Base-by-base conservation (phyloP, 2,888 invertebrate species). In the Temnothorax ravouxi region DNA sequence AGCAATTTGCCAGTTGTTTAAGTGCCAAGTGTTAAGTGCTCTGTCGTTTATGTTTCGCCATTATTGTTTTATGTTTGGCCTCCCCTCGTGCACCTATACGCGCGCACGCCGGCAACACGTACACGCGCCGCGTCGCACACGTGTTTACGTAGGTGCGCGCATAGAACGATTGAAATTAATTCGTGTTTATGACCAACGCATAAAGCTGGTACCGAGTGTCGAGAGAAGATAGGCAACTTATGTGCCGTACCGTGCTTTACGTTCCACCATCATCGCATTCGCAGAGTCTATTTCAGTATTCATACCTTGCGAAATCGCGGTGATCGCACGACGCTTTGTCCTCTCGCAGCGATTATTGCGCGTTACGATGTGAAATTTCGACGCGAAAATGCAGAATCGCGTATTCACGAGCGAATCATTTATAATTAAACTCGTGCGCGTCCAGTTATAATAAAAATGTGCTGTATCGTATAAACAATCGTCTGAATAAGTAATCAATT, bases 1-100 rank as follows among this genome's bases (percentile, higher is more conserved):
- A 94, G 94, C 94, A 94, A 95, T 95, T 95, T 95, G 94, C 94
- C 94, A 94, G 95, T 94, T 95, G 94, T 94, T 95, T 95, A 94
- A 95, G 94, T 94, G 92, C 94, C 94, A 94, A 94, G 95, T 94
- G 95, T 95, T 94, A 94, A 95, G 94, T 94, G 94, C 94, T 93
- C 90, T 88, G 94, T 93, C 94, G 94, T 94, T 95, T 94, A 94
- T 94, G 94, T 93, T 93, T 93, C 92, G 94, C 94, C 94, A 93
- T 94, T 95, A 95, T 94, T 94, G 94, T 95, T 95, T 95, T 94
- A 95, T 94, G 94, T 93, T 93, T 93, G 91, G 90, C 89, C 91
- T 89, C 90, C 92, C 91, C 87, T 90, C 88, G 76, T 52, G 11
- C 81, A 72, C 82, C 71, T 64, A 59, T 67, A 74, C 74, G 52